Conservation (phyloP, 2,113 vertebrate genomes). For the Dendrocopos noguchii region DNA sequence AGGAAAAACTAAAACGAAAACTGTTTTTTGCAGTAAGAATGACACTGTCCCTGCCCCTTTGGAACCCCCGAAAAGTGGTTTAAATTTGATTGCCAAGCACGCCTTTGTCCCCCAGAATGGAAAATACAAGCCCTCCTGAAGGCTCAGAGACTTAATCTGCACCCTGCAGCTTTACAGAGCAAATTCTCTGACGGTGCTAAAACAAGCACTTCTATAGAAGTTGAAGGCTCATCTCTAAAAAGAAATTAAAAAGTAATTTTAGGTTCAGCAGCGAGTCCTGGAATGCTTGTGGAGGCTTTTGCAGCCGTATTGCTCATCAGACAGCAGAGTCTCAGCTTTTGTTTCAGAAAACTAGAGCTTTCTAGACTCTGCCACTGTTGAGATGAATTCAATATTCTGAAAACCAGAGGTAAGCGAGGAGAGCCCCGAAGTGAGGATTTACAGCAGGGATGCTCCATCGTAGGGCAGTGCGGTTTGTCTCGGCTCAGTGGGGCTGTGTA, state of each 20-base stretch:
- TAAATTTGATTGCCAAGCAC: neutral
- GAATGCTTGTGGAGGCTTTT: neutral
- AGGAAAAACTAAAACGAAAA: neutral
- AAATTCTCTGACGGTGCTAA: neutral
- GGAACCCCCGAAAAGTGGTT: neutral
- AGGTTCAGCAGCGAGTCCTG: neutral
- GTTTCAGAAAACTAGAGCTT: neutral
- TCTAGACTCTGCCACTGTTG: neutral
- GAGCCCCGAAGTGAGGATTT: neutral
- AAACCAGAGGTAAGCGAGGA: neutral
- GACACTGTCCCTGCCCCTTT: neutral
- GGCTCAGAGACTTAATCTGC: neutral
- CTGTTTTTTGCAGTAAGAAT: neutral
- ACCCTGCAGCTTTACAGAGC: neutral
- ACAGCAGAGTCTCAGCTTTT: neutral
- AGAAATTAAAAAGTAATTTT: conserved; percentile 1
- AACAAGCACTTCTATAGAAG: neutral
- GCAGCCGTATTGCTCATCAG: neutral
- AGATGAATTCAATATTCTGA: neutral
- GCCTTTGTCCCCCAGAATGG: neutral
- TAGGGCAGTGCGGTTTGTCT: neutral
- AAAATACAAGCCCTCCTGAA: neutral
- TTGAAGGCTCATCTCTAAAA: neutral
- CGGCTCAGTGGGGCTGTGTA: neutral
- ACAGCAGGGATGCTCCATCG: neutral